phyloP scores from a whole-genome alignment of 2,888 invertebrate genomes.

The Acleris literana region DNA sequence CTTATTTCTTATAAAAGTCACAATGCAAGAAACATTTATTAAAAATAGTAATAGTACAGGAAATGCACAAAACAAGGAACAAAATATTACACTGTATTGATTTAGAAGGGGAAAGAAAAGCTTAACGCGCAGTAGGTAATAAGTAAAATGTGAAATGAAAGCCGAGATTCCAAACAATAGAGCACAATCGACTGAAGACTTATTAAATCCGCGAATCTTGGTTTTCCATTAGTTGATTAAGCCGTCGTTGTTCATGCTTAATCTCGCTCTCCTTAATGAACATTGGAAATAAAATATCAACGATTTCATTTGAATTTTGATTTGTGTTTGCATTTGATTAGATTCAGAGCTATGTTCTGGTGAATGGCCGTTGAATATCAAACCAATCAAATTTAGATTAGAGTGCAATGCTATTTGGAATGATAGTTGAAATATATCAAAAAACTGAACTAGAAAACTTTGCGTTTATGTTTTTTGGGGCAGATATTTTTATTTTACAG shows the following conservation, averaged over 20 bases:
- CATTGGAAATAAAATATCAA: constrained; percentile 27
- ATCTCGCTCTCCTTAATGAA: constrained; percentile 30
- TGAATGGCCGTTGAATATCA: too few species aligned
- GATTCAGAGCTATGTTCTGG: neutral
- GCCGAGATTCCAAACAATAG: constrained; percentile 52
- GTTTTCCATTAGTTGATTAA: constrained; percentile 49
- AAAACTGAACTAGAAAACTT: too few species aligned
- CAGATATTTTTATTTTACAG: too few species aligned
- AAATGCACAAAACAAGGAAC: too few species aligned
- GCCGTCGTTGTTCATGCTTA: constrained; percentile 36
- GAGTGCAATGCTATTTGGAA: too few species aligned
- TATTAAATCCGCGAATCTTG: constrained; percentile 49
- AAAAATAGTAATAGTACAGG: too few species aligned
- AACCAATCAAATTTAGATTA: neutral
- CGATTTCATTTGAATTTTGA: constrained; percentile 23
- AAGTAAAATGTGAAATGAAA: constrained; percentile 52
- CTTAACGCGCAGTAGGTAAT: constrained; percentile 33
- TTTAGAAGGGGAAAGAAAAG: constrained; percentile 25
- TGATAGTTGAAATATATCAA: too few species aligned
- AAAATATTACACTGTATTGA: constrained; percentile 26
- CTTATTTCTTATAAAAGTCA: too few species aligned
- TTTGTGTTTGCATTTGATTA: constrained; percentile 1
- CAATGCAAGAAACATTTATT: neutral
- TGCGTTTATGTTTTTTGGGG: too few species aligned
- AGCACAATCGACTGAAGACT: constrained; percentile 53